Evolutionary conservation across 2,888 invertebrate genomes (phyloP).

Genomic region (Aleiodes testaceus): DNA sequence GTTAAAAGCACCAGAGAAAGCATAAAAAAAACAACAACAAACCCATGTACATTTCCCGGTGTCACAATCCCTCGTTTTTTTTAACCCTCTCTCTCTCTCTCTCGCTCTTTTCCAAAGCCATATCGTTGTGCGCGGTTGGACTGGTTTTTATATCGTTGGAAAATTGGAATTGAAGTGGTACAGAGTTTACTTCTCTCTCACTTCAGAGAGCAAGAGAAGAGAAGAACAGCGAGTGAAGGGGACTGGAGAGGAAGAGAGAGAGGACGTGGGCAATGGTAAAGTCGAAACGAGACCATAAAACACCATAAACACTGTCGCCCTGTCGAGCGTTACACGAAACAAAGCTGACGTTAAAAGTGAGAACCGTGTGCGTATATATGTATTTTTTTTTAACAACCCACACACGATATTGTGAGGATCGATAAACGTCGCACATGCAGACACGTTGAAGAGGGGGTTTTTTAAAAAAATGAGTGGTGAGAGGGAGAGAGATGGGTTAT

Average conservation of each 20-base stretch:
- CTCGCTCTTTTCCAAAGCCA: slow-evolving; percentile 30
- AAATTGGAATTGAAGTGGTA: slow-evolving; percentile 64
- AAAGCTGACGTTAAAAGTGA: slow-evolving; percentile 43
- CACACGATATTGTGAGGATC: slow-evolving; percentile 31
- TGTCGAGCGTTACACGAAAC: slow-evolving; percentile 28
- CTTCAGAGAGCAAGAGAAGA: background rate
- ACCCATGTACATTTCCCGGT: slow-evolving; percentile 7
- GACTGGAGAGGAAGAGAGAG: slow-evolving; percentile 1
- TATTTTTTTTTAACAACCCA: slow-evolving; percentile 32
- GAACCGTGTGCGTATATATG: slow-evolving; percentile 18
- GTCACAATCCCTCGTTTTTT: slow-evolving; percentile 24
- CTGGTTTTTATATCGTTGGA: slow-evolving; percentile 63
- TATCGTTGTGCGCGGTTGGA: slow-evolving; percentile 46
- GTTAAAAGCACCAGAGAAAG: slow-evolving; percentile 5
- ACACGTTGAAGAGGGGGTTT: background rate
- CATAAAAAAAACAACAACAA: background rate
- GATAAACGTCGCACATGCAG: slow-evolving; percentile 32
- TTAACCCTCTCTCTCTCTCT: slow-evolving; percentile 12
- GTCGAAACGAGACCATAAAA: slow-evolving; percentile 61
- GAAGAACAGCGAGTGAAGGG: slow-evolving; percentile 25
- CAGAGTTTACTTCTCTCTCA: slow-evolving; percentile 34
- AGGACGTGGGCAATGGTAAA: slow-evolving; percentile 49
- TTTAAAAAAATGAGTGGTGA: slow-evolving; percentile 24
- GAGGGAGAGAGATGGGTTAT: slow-evolving; percentile 35
- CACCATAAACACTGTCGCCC: slow-evolving; percentile 52